Percentiles rank a stretch among this genome's conserved stretches.
Conservation (phyloP, 2,113 vertebrate species). For the Ahaetulla prasina region DNA sequence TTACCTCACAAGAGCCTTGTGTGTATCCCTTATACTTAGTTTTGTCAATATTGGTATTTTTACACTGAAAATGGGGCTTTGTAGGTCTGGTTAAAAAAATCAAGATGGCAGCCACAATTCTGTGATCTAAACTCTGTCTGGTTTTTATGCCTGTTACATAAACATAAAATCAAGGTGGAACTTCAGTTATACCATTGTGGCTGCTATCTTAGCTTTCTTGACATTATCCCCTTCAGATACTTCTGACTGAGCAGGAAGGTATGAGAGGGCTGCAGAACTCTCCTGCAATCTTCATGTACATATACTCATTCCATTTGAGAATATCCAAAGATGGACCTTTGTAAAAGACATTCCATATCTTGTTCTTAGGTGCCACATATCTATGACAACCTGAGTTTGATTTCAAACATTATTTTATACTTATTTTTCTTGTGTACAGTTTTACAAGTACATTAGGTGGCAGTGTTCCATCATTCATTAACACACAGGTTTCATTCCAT, state of each 20-base stretch:
- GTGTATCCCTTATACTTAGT: too few relatives aligned
- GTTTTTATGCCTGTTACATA: background rate
- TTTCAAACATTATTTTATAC: background rate
- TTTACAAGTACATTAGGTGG: slow-evolving; percentile 63
- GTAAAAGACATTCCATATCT: background rate
- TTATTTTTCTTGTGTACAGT: background rate
- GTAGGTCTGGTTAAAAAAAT: background rate
- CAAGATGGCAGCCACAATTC: background rate
- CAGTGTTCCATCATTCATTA: slow-evolving; percentile 45
- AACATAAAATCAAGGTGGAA: background rate
- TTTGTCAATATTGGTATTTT: too few relatives aligned
- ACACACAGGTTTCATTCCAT: fast-evolving
- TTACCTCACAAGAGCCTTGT: background rate
- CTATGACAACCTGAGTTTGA: background rate
- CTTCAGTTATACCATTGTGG: background rate
- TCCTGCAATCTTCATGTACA: background rate
- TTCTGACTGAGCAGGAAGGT: background rate
- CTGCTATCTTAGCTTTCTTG: background rate
- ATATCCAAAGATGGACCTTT: background rate
- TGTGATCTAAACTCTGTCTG: background rate
- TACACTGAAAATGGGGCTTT: background rate
- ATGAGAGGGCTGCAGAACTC: background rate
- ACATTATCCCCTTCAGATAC: background rate
- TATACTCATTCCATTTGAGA: too few relatives aligned
- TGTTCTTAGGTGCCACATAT: background rate